phyloP scores from a whole-genome alignment of 2,888 invertebrate species.

The Acheta domesticus region DNA sequence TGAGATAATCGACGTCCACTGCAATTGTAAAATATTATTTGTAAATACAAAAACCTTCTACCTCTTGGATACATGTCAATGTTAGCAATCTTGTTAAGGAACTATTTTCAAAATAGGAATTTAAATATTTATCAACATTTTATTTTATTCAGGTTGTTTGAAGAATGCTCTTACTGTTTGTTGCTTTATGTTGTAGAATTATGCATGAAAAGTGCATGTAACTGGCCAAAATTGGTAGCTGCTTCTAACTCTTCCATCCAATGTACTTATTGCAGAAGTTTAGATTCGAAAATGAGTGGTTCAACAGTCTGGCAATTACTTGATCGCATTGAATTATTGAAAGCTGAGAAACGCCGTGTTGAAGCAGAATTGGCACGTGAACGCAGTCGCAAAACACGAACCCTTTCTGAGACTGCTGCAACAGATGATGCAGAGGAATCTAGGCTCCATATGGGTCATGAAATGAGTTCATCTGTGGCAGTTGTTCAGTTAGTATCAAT shows the following conservation, averaged over 20 bases:
- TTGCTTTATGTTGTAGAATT: no score
- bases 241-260: not conserved
- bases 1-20: no score
- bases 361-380: constrained; percentile 41
- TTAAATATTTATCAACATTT: not conserved
- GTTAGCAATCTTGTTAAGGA: not conserved
- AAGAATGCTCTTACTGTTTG: no score
- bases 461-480: constrained; percentile 56
- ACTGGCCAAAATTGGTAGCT: no score
- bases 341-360: constrained; percentile 45
- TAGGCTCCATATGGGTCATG: constrained; percentile 38
- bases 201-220: no score
- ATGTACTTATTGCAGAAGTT: constrained; percentile 20
- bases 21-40: no score
- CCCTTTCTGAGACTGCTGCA: constrained; percentile 19
- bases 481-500: constrained; percentile 48
- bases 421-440: not conserved
- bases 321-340: constrained; percentile 43
- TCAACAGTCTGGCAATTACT: constrained; percentile 39
- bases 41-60: no score
- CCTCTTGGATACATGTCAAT: no score
- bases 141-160: not conserved
- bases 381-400: constrained; percentile 27
- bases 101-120: not conserved
- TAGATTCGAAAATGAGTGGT: constrained; percentile 32